These are phyloP conservation scores for Nymphicus hollandicus DNA, from an alignment of 2,113 vertebrate genomes.

Conservation along the genomic window DNA sequence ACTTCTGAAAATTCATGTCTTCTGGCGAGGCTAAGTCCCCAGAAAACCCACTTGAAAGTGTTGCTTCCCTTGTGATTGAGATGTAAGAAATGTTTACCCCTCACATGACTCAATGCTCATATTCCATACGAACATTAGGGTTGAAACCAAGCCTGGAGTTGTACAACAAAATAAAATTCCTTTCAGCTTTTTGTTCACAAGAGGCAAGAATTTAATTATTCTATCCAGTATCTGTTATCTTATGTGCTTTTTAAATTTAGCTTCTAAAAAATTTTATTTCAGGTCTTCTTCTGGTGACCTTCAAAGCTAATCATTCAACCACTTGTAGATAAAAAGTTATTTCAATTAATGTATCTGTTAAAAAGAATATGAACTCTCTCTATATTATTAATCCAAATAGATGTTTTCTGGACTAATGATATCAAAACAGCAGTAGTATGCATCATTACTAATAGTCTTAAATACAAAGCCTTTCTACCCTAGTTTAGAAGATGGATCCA, in stretches of 20 bases:
- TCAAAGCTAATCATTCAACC: not conserved
- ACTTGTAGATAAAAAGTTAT: not conserved
- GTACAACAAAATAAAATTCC: not conserved
- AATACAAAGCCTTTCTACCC: not conserved
- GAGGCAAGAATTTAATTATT: not conserved
- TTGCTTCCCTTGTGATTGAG: not conserved
- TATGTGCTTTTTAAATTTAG: not conserved
- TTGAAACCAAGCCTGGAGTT: not conserved
- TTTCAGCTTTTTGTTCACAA: not conserved
- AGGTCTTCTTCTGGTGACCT: not conserved
- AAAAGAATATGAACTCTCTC: not conserved
- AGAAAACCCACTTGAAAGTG: not conserved
- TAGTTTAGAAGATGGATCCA: not conserved
- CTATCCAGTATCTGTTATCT: not conserved
- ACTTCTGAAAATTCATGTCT: not conserved
- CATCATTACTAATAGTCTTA: not conserved
- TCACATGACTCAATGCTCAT: accelerated
- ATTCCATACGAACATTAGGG: not conserved
- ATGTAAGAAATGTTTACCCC: not conserved
- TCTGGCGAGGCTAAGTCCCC: not conserved
- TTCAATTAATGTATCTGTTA: not conserved
- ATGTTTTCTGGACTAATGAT: not conserved
- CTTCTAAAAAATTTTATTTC: not conserved
- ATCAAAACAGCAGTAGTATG: not conserved
- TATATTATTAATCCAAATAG: not conserved